phyloP scores from a whole-genome alignment of 2,113 vertebrate genomes.

The Meriones unguiculatus region DNA sequence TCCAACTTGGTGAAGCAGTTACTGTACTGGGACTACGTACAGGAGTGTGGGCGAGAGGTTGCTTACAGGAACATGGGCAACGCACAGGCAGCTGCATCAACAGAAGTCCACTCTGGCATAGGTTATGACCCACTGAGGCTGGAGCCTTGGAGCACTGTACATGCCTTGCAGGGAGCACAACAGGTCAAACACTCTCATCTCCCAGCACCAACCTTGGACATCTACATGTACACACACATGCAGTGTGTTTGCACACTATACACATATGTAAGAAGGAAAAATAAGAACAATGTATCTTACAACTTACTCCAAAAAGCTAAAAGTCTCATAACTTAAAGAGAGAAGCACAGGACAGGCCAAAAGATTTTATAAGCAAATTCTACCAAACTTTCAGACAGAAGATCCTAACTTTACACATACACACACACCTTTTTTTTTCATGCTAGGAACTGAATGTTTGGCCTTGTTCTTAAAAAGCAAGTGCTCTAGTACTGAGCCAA shows the following conservation, averaged over 20 bases:
- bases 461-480: not conserved
- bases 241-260: not conserved
- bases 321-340: conserved; percentile 23
- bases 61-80: not conserved
- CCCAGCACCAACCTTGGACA: not conserved
- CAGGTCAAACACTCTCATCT: not conserved
- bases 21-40: not conserved
- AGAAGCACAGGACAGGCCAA: not conserved
- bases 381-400: not conserved
- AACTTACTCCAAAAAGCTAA: not conserved
- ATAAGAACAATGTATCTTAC: not conserved
- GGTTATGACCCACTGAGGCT: not conserved
- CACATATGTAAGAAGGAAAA: not conserved
- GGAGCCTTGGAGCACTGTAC: not conserved
- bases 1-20: not conserved
- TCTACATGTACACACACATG: not conserved
- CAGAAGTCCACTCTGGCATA: not conserved
- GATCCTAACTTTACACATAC: not conserved
- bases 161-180: not conserved
- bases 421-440: not conserved
- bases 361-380: conserved; percentile 10
- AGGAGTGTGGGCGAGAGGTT: not conserved
- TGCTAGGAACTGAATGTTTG: not conserved
- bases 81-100: not conserved
- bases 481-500: not conserved